Evolutionary conservation across 2,888 invertebrate genomes (phyloP).

Genomic region (Noctua comes): DNA sequence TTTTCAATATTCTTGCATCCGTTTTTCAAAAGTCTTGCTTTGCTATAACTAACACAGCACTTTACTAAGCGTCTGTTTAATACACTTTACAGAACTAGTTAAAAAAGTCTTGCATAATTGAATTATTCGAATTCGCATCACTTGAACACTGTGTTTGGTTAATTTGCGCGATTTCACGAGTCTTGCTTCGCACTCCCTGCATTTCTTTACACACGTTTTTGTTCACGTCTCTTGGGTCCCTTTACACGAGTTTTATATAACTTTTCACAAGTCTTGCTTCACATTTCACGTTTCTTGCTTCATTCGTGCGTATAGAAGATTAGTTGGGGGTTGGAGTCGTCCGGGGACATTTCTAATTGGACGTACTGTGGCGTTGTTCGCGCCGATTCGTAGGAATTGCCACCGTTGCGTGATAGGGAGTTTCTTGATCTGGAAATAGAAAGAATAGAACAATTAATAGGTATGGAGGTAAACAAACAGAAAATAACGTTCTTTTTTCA

Average conservation of each 20-base stretch:
- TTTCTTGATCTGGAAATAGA: conserved; percentile 87
- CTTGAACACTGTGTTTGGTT: conserved; percentile 34
- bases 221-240: conserved; percentile 60
- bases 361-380: conserved; percentile 87
- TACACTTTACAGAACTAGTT: conserved; percentile 39
- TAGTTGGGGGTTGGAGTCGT: conserved; percentile 94
- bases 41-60: conserved; percentile 46
- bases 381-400: conserved; percentile 85
- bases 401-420: conserved; percentile 85
- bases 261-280: conserved; percentile 36
- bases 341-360: conserved; percentile 86
- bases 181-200: background rate
- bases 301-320: conserved; percentile 95
- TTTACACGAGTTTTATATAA: conserved; percentile 35
- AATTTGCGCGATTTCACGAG: conserved; percentile 39
- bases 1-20: conserved; percentile 39
- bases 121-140: conserved; percentile 52
- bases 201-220: background rate
- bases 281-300: conserved; percentile 54
- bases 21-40: conserved; percentile 44
- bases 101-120: conserved; percentile 51
- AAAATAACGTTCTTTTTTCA: background rate
- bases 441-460: background rate
- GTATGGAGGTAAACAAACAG: background rate
- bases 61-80: conserved; percentile 41